Evolutionary conservation across 2,113 vertebrate genomes (phyloP), one percentile per base, ranked within the genome.

Genomic region (Mormoops blainvillei): DNA sequence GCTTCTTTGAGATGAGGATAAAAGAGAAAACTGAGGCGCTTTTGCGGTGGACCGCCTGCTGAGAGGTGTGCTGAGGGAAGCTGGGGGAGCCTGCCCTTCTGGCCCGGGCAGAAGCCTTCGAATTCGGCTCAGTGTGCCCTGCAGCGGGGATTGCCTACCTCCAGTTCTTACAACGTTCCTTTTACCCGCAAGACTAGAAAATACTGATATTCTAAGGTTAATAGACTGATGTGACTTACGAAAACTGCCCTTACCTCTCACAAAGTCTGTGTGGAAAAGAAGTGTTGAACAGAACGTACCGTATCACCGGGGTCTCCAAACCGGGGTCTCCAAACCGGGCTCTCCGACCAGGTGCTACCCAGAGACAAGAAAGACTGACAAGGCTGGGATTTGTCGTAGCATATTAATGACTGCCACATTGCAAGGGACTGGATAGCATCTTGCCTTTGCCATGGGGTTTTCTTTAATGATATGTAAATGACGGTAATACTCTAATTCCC

Each of bases 171-270:
- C 4, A 81, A 84, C 76, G 97, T 92, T 92, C 96, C 89, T 91
- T 91, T 97, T 92, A 87, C 80, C 28, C 48, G 45, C 52, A 89
- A 31, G 26, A 38, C 70, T 85, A 84, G 87, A 85, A 95, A 95
- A 93, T 77, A 52, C 26, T 84, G 78, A 33, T 88, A 73, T 95
- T 96, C 91, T 98, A 90, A 97, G 89, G 92, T 98, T 94, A 95
- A 96, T 85, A 94, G 91, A 80, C 89, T 94, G 87, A 67, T 2
- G 0, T 84, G 94, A 94, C 87, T 95, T 91, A 84, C 73, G 76
- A 20, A 96, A 94, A 58, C 89, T 28, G 52, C 45, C 20, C 86
- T 94, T 8, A 56, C 2, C 41, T 11, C 80, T 73, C 38, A 36
- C n/a, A 24, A 33, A 10, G 68, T 78, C 56, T 71, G 68, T 58